A percentile compares a stretch with the other conserved stretches of the same genome.
Conservation (phyloP, 2,113 vertebrate species). For the Montifringilla adamsi region DNA sequence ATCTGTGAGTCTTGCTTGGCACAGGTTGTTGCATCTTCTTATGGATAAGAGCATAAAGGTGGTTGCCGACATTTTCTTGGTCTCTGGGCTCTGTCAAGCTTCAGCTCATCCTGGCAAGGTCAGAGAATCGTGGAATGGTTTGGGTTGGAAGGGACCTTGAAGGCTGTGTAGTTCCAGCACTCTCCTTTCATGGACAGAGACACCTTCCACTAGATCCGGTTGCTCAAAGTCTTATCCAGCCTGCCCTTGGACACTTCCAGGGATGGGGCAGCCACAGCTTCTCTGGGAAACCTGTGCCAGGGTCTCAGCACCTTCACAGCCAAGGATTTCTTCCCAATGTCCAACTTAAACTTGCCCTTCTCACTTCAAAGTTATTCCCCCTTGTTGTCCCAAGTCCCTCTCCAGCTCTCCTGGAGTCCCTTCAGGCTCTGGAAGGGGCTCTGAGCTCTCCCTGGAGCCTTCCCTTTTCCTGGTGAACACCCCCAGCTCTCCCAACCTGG, state of each 20-base stretch:
- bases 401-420: background rate
- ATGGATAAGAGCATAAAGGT: background rate
- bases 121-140: background rate
- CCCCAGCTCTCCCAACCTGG: background rate
- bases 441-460: background rate
- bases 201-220: background rate
- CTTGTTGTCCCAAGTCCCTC: background rate
- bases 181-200: background rate
- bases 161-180: background rate
- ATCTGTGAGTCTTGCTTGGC: background rate
- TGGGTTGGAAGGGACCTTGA: background rate
- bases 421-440: background rate
- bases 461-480: background rate
- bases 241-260: background rate
- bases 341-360: background rate
- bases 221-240: background rate
- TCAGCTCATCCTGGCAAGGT: background rate
- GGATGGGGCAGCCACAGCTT: background rate
- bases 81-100: background rate
- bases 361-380: background rate
- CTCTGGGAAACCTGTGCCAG: background rate
- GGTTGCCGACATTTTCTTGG: accelerated
- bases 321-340: background rate
- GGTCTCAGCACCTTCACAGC: background rate
- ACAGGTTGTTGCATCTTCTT: background rate